phyloP scores from a whole-genome alignment of 2,888 invertebrate genomes.

The Tachina grossa region DNA sequence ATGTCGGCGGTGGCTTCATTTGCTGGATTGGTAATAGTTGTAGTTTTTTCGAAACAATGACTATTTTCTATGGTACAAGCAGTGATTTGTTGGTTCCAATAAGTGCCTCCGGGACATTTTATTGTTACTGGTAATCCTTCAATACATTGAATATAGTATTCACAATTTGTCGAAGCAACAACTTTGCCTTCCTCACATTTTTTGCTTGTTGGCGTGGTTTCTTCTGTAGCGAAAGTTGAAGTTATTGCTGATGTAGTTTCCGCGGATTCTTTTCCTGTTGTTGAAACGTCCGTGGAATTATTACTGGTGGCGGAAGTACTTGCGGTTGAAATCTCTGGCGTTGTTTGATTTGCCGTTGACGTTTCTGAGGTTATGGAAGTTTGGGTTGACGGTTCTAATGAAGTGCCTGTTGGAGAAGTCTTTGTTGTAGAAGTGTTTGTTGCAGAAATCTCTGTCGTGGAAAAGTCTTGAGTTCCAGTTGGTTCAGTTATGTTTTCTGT shows the following conservation, averaged over 20 bases:
- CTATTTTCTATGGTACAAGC: conserved; percentile 28
- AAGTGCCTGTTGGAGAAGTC: neutral
- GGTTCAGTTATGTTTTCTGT: too few species aligned
- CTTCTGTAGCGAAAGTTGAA: conserved; percentile 5
- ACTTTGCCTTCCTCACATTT: conserved; percentile 30
- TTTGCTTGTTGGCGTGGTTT: neutral
- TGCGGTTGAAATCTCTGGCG: neutral
- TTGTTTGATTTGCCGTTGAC: neutral
- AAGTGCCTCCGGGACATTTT: conserved; percentile 44
- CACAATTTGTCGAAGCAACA: neutral
- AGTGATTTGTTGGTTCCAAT: conserved; percentile 47
- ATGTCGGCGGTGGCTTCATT: neutral
- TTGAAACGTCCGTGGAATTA: neutral
- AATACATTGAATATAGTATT: conserved; percentile 66
- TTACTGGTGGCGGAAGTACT: neutral
- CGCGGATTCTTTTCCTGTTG: neutral
- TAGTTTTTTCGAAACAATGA: conserved; percentile 6
- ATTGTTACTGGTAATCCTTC: conserved; percentile 49
- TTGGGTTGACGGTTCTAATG: neutral
- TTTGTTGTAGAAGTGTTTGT: neutral
- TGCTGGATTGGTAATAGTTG: neutral
- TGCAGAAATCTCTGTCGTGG: neutral
- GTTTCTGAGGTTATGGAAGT: neutral
- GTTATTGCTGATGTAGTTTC: neutral
- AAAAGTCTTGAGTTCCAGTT: too few species aligned